Evolutionary conservation across 2,113 vertebrate species (phyloP), one percentile per base, ranked within the genome.

Genomic region (Paralichthys olivaceus): DNA sequence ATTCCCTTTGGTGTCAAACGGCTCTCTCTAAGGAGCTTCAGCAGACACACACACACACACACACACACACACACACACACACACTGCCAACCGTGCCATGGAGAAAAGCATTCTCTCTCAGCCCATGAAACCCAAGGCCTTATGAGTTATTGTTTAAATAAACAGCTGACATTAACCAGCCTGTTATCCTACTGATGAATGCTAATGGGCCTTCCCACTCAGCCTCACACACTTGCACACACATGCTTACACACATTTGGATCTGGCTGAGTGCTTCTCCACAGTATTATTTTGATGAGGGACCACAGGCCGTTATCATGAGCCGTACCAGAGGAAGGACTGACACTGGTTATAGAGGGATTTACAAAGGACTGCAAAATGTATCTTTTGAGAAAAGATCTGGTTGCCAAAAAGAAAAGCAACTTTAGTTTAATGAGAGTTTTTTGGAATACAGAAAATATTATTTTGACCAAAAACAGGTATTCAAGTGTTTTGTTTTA

Each of bases 161-260:
- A 90, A 90, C 88, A 87, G 81, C 82, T 85, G 90, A 87, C 87
- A 87, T 88, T 91, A 90, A 90, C 78, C 62, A 61, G 69, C 82
- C 86, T 87, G 76, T 90, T 89, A 88, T 91, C 72, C 75, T 45
- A 37, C 69, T 91, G 90, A 91, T 88, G 86, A 90, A 92, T 90
- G 88, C 87, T 92, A 88, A 92, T 91, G 86, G 83, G 0, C 66
- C 67, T 87, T 85, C 79, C 74, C 61, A 40, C 84, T 77, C 84
- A 69, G 58, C 68, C 56, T 75, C 32, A 17, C 74, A 68, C 56
- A 29, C 56, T 32, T 17, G 9, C 26, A 58, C 25, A 37, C 40
- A 60, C 40, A 23, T 32, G 49, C 63, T 15, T 57, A 57, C 69
- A 79, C 55, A 49, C 77, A 69, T 71, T 79, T 11, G 51, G 81